Percentiles rank a stretch among this genome's conserved stretches.
Evolutionary conservation across 2,797 vertebrate genomes (phyloP).

Genomic region (Champsocephalus gunnari): DNA sequence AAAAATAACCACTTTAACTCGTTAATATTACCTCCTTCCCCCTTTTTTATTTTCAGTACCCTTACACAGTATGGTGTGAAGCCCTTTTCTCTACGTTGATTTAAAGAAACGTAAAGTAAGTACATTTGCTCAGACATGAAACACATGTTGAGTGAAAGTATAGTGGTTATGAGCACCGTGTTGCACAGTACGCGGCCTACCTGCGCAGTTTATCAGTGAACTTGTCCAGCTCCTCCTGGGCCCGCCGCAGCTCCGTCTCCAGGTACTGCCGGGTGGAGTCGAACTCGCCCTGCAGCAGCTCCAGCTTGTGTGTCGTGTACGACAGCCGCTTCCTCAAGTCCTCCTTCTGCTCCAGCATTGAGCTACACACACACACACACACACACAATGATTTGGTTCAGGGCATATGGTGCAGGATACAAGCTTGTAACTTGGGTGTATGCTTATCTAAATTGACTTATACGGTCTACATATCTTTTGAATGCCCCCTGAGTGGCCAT

Average conservation of each 20-base stretch:
- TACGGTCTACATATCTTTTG: constrained; percentile 43
- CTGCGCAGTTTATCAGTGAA: constrained; percentile 96
- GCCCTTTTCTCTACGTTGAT: not conserved
- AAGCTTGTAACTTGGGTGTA: constrained; percentile 39
- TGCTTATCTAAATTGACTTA: constrained; percentile 40
- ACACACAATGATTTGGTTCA: constrained; percentile 28
- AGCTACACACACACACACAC: constrained; percentile 79
- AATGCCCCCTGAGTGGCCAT: constrained; percentile 56
- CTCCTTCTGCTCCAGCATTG: constrained; percentile 97
- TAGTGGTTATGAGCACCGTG: constrained; percentile 14
- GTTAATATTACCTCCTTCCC: too few relatives aligned
- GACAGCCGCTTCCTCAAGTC: constrained; percentile 96
- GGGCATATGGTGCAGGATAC: constrained; percentile 30
- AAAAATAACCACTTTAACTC: too few relatives aligned
- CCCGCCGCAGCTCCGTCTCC: constrained; percentile 95
- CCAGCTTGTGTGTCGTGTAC: constrained; percentile 96
- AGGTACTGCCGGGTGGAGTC: constrained; percentile 96
- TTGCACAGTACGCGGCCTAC: constrained; percentile 66
- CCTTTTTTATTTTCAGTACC: too few relatives aligned
- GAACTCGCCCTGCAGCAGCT: constrained; percentile 96
- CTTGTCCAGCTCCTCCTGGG: constrained; percentile 98
- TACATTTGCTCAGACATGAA: too few relatives aligned
- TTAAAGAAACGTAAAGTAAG: too few relatives aligned
- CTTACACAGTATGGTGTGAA: too few relatives aligned
- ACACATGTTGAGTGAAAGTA: too few relatives aligned